Conservation (phyloP, 1,140 invertebrate species). For the Euwallacea fornicatus region DNA sequence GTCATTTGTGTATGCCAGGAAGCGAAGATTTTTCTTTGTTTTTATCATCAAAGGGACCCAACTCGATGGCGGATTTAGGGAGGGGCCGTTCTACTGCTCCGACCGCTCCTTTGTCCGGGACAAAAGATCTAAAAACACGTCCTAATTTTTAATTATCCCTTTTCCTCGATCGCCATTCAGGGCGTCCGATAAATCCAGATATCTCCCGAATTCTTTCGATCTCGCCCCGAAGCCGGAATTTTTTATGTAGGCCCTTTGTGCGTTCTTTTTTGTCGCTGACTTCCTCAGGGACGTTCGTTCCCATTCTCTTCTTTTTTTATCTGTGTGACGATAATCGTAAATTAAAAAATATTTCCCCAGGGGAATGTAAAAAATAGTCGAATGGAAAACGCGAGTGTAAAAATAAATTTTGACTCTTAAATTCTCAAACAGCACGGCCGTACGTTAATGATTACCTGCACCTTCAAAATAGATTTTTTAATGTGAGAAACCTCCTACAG, state of each 20-base stretch:
- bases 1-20: no score
- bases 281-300: background rate
- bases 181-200: slow-evolving; percentile 24
- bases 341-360: slow-evolving; percentile 32
- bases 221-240: slow-evolving; percentile 1
- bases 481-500: no score
- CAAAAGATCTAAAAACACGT: slow-evolving; percentile 21
- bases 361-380: slow-evolving; percentile 18
- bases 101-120: slow-evolving; percentile 6
- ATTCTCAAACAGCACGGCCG: no score
- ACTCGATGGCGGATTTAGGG: background rate
- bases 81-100: slow-evolving; percentile 4
- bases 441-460: no score
- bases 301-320: slow-evolving; percentile 17
- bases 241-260: slow-evolving; percentile 20
- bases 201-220: slow-evolving; percentile 24
- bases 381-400: no score
- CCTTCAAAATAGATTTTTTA: no score
- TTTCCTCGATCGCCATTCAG: slow-evolving; percentile 20
- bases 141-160: slow-evolving; percentile 32
- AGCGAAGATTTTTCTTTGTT: background rate
- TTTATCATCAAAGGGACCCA: background rate
- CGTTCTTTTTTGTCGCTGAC: background rate
- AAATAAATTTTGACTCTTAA: no score
- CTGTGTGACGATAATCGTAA: slow-evolving; percentile 34